Evolutionary conservation across 2,888 invertebrate species (phyloP).

Genomic region (Timema podura): DNA sequence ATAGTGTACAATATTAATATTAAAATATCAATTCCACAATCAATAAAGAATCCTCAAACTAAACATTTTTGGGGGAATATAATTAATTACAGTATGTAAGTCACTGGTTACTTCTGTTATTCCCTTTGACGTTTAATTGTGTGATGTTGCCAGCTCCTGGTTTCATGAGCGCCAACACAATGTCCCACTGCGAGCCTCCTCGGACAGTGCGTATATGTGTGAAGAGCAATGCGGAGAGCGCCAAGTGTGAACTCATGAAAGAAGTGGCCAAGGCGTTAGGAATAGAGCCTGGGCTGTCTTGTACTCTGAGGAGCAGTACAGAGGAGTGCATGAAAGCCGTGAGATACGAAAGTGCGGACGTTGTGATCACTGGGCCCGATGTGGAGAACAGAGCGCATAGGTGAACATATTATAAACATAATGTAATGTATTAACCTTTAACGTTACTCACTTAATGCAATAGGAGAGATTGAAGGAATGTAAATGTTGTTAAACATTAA

Average conservation of each 20-base stretch:
- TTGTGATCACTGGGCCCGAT: conserved; percentile 68
- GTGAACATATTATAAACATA: conserved; percentile 44
- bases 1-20: too few relatives aligned
- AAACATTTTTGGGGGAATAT: too few relatives aligned
- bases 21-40: too few relatives aligned
- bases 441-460: too few relatives aligned
- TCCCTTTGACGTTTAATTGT: too few relatives aligned
- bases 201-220: conserved; percentile 55
- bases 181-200: conserved; percentile 40
- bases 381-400: conserved; percentile 64
- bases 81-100: too few relatives aligned
- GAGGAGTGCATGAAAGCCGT: conserved; percentile 68
- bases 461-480: too few relatives aligned
- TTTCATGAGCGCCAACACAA: conserved; percentile 42
- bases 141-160: conserved; percentile 38
- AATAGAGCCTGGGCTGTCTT: conserved; percentile 74
- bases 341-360: conserved; percentile 59
- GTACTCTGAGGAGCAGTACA: conserved; percentile 57
- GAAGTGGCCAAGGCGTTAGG: conserved; percentile 71
- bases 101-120: too few relatives aligned
- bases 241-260: conserved; percentile 75
- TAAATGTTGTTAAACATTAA: too few relatives aligned
- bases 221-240: conserved; percentile 61
- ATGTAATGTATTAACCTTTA: conserved; percentile 37
- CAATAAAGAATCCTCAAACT: too few relatives aligned